Base-by-base conservation (phyloP, 2,797 vertebrate genomes). In the Chelmon rostratus region DNA sequence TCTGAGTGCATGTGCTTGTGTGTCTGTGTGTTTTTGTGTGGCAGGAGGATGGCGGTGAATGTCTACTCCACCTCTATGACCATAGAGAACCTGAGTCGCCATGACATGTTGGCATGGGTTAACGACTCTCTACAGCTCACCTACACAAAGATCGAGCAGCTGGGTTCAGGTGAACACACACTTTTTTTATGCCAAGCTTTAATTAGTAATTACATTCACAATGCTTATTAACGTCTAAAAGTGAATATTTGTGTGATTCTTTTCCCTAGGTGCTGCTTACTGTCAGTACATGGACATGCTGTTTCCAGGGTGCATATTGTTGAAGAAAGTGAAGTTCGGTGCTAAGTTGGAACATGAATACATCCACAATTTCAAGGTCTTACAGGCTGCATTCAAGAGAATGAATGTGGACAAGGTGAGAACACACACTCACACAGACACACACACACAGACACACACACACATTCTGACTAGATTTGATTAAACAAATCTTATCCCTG, bases 261-360 rank as follows among this genome's bases (percentile, higher is more conserved):
- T 31, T 25, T 15, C 9, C 28, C 50, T 88, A 99, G 98, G 98
- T 21, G 94, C 92, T 7, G 97, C 97, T 0, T 99, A 99, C 83
- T 99, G 98, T 91, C 98, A 99, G 94, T 98, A 99, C 91, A 99
- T 99, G 98, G 98, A 99, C 94, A 99, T 99, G 96, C 93, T 99
- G 82, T 99, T 99, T 92, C 98, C 98, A 0, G 97, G 98, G 53
- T 98, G 97, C 76, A 94, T 99, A 77, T 92, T 97, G 87, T 85
- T 99, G 88, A 97, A 98, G 88, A 99, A 97, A 94, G 96, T 99
- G 72, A 99, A 98, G 89, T 99, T 98, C 85, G 97, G 97, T 52
- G 97, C 97, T 57, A 97, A 97, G 81, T 88, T 98, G 92, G 98
- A 99, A 80, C 98, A 99, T 0, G 98, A 99, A 85, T 98, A 96